phyloP scores from a whole-genome alignment of 2,888 invertebrate genomes.

The Hermaeophaga mercurialis region DNA sequence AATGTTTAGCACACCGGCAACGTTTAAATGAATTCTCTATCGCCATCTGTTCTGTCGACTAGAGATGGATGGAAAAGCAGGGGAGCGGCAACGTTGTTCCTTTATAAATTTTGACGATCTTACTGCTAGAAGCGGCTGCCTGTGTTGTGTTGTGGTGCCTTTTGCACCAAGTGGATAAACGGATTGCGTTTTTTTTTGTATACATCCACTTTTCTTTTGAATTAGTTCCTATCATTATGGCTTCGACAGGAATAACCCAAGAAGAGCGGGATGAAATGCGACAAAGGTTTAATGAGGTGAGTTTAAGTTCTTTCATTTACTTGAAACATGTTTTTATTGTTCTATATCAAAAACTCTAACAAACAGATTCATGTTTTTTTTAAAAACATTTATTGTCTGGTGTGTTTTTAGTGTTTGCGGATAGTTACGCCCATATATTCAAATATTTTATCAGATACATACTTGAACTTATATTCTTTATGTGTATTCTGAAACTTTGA shows the following conservation, averaged over 20 bases:
- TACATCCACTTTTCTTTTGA: constrained; percentile 22
- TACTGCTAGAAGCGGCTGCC: constrained; percentile 14
- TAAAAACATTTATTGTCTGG: constrained; percentile 32
- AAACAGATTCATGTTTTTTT: constrained; percentile 12
- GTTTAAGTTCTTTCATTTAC: constrained; percentile 41
- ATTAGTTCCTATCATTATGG: constrained; percentile 15
- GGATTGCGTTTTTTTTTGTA: constrained; percentile 29
- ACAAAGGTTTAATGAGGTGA: constrained; percentile 78
- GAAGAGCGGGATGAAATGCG: constrained; percentile 77
- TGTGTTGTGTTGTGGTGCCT: constrained; percentile 28
- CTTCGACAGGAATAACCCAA: constrained; percentile 58
- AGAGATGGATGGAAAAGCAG: too few relatives aligned
- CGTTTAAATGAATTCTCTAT: too few relatives aligned
- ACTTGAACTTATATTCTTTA: constrained; percentile 6
- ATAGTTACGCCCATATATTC: constrained; percentile 41
- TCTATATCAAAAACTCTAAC: constrained; percentile 21
- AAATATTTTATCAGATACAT: constrained; percentile 11
- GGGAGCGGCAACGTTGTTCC: constrained; percentile 9
- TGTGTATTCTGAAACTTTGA: background rate
- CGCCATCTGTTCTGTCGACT: too few relatives aligned
- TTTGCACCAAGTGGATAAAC: constrained; percentile 32
- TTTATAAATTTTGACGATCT: background rate
- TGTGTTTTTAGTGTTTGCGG: constrained; percentile 32
- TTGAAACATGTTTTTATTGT: constrained; percentile 19
- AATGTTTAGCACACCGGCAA: too few relatives aligned